phyloP scores from a whole-genome alignment of 2,797 vertebrate genomes.

The Spinus pinus region DNA sequence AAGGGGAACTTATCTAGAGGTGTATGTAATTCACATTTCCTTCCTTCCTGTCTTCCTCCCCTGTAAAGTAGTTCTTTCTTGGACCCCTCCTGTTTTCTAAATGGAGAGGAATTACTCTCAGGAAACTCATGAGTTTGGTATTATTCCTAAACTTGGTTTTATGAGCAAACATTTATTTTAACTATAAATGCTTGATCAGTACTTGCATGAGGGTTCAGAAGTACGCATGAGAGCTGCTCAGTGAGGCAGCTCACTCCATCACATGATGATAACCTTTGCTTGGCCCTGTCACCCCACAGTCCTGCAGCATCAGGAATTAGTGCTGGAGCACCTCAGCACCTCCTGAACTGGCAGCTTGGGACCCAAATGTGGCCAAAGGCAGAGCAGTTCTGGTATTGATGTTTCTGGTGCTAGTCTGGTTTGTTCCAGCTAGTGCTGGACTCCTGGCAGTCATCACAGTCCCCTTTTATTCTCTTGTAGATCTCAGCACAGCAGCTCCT shows the following conservation, averaged over 20 bases:
- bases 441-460: neutral
- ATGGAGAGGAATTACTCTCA: constrained; percentile 1
- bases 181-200: neutral
- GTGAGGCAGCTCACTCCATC: neutral
- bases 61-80: constrained; percentile 16
- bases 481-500: neutral
- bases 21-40: constrained; percentile 50
- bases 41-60: constrained; percentile 43
- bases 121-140: neutral
- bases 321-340: neutral
- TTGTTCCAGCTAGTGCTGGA: neutral
- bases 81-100: constrained; percentile 19
- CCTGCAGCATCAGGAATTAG: neutral
- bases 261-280: neutral
- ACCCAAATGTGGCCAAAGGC: neutral
- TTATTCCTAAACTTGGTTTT: neutral
- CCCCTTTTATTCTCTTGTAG: neutral
- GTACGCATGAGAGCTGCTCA: neutral
- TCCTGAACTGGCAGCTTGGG: neutral
- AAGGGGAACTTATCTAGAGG: constrained; percentile 12
- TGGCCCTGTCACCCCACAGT: neutral
- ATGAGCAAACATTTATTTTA: neutral
- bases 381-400: neutral
- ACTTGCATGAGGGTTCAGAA: neutral
- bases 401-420: neutral